These are phyloP conservation scores for Gasterosteus nipponicus DNA, from an alignment of 2,113 vertebrate species.

Conservation along the genomic window DNA sequence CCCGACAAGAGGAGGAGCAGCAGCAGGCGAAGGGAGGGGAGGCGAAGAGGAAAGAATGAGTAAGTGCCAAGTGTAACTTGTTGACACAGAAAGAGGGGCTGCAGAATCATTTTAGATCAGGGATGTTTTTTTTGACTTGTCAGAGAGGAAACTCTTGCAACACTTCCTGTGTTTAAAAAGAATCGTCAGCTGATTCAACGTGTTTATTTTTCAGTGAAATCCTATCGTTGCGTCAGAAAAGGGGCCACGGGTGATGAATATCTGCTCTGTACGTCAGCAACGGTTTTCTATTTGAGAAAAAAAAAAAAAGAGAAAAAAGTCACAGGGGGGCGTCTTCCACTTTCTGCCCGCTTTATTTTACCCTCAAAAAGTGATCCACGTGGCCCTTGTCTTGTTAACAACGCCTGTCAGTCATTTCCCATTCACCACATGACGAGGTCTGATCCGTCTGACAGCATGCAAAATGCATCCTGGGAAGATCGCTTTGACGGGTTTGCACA, in stretches of 20 bases:
- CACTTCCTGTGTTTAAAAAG: background rate
- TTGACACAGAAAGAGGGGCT: conserved; percentile 66
- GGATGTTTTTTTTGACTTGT: conserved; percentile 15
- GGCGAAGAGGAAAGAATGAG: conserved; percentile 55
- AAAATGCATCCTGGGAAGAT: conserved; percentile 28
- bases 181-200: background rate
- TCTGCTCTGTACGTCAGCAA: conserved; percentile 6
- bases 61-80: conserved; percentile 69
- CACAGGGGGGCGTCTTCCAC: conserved; percentile 19
- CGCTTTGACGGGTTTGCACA: conserved; percentile 18
- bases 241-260: conserved; percentile 13
- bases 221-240: conserved; percentile 1
- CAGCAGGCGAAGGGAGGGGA: conserved; percentile 30
- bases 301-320: conserved; percentile 12
- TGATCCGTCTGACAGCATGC: background rate
- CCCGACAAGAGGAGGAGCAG: conserved; percentile 59
- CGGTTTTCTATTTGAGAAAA: conserved; percentile 25
- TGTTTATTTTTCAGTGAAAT: conserved; percentile 1
- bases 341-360: conserved; percentile 50
- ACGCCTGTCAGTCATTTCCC: conserved; percentile 47
- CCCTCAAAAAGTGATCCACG: conserved; percentile 35
- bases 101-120: conserved; percentile 39
- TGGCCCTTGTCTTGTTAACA: conserved; percentile 53
- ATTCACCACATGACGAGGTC: conserved; percentile 54
- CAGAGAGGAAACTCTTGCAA: conserved; percentile 3